A percentile compares a stretch with the other conserved stretches of the same genome.
Conservation (phyloP, 1,140 invertebrate species). For the Ips typographus region DNA sequence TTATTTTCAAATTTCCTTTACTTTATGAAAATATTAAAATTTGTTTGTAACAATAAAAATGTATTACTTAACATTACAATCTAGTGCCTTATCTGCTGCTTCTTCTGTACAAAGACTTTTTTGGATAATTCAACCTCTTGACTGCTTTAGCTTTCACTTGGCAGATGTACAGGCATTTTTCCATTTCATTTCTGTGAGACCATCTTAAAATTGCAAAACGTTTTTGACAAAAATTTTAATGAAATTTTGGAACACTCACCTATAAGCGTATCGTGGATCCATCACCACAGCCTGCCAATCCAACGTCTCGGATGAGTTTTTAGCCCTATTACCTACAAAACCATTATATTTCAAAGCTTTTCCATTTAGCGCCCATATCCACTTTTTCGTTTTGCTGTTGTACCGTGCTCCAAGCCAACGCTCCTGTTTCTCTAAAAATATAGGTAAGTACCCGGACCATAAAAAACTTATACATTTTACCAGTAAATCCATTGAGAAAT, state of each 20-base stretch:
- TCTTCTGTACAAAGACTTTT: constrained; percentile 1
- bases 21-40: not conserved
- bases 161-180: constrained; percentile 37
- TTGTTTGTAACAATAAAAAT: too few species aligned
- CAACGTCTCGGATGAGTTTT: constrained; percentile 9
- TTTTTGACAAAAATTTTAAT: not conserved
- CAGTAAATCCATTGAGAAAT: constrained; percentile 33
- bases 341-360: constrained; percentile 45
- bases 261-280: constrained; percentile 35
- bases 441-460: not conserved
- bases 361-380: constrained; percentile 72
- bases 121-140: constrained; percentile 27
- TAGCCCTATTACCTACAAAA: constrained; percentile 23
- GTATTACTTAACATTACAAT: not conserved
- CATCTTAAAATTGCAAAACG: constrained; percentile 32
- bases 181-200: constrained; percentile 33
- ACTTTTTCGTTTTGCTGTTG: constrained; percentile 64
- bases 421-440: constrained; percentile 50
- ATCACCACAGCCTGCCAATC: constrained; percentile 38
- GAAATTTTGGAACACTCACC: constrained; percentile 17
- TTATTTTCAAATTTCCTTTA: not conserved
- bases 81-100: constrained; percentile 2
- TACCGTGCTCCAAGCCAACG: constrained; percentile 77
- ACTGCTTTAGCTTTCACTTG: constrained; percentile 38
- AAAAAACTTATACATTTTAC: constrained; percentile 4